Conservation (phyloP, 2,888 invertebrate genomes). For the Dryobota labecula region DNA sequence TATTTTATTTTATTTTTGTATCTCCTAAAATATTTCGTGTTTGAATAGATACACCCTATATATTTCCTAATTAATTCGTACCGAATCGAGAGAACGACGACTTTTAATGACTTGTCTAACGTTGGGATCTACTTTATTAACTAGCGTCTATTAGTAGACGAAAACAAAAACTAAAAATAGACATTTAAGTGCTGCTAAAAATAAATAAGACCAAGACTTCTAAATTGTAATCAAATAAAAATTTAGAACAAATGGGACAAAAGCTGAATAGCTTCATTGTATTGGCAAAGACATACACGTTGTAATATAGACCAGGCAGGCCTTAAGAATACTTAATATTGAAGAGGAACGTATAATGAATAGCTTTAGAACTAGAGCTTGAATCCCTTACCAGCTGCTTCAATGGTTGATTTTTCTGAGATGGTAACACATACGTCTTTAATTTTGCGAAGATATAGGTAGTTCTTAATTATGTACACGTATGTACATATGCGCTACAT, state of each 20-base stretch:
- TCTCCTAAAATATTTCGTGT: too few species aligned
- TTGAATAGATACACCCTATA: too few species aligned
- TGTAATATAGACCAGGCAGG: neutral
- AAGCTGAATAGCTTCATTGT: neutral
- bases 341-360: neutral
- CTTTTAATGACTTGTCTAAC: conserved; percentile 23
- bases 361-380: conserved; percentile 11
- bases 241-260: neutral
- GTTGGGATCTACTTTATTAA: conserved; percentile 7
- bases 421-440: conserved; percentile 5
- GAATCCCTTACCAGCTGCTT: neutral
- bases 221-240: neutral
- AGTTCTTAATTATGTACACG: neutral
- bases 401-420: conserved; percentile 20
- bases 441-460: neutral
- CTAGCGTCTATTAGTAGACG: neutral
- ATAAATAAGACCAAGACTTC: neutral
- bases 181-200: neutral
- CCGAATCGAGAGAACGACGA: neutral
- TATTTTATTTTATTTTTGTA: too few species aligned
- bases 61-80: neutral
- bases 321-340: too few species aligned
- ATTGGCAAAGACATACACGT: neutral
- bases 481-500: neutral
- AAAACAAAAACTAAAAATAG: conserved; percentile 4